Evolutionary conservation across 2,113 vertebrate genomes (phyloP).

Genomic region (Pedetes capensis): DNA sequence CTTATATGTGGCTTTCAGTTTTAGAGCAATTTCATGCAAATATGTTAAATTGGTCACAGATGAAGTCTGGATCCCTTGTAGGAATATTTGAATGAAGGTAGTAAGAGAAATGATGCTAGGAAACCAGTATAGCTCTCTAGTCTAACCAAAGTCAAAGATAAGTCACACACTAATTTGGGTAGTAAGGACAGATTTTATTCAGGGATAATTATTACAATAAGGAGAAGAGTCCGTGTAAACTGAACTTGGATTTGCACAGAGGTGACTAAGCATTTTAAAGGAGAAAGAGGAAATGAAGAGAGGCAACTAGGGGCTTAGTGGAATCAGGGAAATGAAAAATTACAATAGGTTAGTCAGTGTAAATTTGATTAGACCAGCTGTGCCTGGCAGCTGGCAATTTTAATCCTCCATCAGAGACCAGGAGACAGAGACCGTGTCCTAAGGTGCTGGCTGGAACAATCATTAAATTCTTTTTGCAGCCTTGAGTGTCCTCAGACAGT

Average conservation of each 20-base stretch:
- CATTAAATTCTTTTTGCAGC: too few relatives aligned
- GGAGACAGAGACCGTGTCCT: background rate
- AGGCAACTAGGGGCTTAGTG: background rate
- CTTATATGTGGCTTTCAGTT: background rate
- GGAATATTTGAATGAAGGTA: background rate
- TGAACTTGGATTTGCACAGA: background rate
- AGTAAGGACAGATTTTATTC: background rate
- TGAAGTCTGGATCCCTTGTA: background rate
- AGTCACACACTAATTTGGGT: background rate
- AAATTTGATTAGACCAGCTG: background rate
- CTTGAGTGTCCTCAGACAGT: background rate
- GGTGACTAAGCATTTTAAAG: background rate
- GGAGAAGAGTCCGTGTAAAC: background rate
- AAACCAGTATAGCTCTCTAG: background rate
- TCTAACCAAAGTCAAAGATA: background rate
- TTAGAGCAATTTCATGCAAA: background rate
- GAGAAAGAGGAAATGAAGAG: background rate
- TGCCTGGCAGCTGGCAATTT: background rate
- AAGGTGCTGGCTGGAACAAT: background rate
- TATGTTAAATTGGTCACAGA: background rate
- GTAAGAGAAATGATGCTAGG: background rate
- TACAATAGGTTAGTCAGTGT: background rate
- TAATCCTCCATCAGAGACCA: background rate
- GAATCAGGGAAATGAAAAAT: background rate
- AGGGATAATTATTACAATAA: background rate